Evolutionary conservation across 2,888 invertebrate species (phyloP), one percentile per base, ranked within the genome.

Genomic region (Oligia latruncula): DNA sequence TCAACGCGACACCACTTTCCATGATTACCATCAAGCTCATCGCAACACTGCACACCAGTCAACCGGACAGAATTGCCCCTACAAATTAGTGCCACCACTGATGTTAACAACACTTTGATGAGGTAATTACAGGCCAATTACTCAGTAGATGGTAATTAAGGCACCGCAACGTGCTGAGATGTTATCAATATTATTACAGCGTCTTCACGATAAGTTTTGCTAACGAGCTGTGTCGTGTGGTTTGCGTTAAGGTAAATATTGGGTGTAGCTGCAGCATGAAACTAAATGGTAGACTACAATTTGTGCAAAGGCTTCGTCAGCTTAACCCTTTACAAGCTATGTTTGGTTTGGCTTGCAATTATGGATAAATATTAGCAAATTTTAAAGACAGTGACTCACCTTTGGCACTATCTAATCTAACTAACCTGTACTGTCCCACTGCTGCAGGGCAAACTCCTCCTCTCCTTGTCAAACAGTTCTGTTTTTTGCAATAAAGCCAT

Each of bases 61-160:
- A 65, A 76, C 75, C 70, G 77, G 76, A 72, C 74, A 43, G 43
- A 74, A 85, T 81, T 72, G 66, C 78, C 74, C 58, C 74, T 67
- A 80, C 87, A 87, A 89, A 88, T 87, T 88, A 85, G 77, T 70
- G 46, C 77, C 80, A 64, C 80, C 79, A 78, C 76, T 83, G 82
- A 87, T 87, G 84, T 80, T 87, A 89, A 88, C 90, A 87, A 83
- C 90, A 86, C 77, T 90, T 89, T 90, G 89, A 90, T 90, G 86
- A 88, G 88, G 85, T 90, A 87, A 90, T 90, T 90, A 90, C 87
- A 82, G 82, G 49, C 80, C 90, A 88, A 90, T 90, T 90, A 90
- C 84, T 89, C 84, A 82, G 88, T 71, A 76, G 83, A 88, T 81
- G 81, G 87, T 90, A 85, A 89, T 90, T 89, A 90, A 82, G 86